phyloP scores from a whole-genome alignment of 2,113 vertebrate species.

The Pterocles burchelli region DNA sequence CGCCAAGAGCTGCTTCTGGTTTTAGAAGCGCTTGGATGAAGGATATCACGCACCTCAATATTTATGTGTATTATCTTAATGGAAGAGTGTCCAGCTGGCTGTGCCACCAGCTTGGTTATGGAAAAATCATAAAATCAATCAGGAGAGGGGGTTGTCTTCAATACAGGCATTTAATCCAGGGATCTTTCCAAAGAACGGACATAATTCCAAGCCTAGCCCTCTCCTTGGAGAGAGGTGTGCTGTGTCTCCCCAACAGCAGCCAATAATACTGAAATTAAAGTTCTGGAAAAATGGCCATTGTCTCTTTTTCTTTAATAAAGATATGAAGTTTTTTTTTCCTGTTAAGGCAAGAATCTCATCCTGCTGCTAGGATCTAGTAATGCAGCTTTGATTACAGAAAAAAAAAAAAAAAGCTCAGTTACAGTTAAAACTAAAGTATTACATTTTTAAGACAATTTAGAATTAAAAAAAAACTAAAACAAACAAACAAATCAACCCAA shows the following conservation, averaged over 20 bases:
- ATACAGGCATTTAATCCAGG: neutral
- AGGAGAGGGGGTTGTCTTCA: neutral
- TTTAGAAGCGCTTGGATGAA: neutral
- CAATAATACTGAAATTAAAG: neutral
- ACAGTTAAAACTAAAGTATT: neutral
- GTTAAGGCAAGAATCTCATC: conserved; percentile 37
- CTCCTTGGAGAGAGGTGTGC: neutral
- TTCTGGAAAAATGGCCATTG: neutral
- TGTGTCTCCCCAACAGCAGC: neutral
- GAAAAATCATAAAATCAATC: rapidly evolving
- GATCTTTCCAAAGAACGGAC: neutral
- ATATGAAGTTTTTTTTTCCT: neutral
- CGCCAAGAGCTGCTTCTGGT: neutral
- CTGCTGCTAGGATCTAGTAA: neutral
- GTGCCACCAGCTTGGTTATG: neutral
- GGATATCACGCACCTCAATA: rapidly evolving
- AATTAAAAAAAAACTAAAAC: conserved; percentile 29
- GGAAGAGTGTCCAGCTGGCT: neutral
- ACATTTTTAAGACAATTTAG: neutral
- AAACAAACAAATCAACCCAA: neutral
- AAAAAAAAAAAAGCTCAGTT: neutral
- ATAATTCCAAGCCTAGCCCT: neutral
- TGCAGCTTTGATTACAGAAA: conserved; percentile 3
- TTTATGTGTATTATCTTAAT: rapidly evolving
- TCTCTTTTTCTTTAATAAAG: conserved; percentile 61